Conservation (phyloP, 2,797 vertebrate genomes). For the Hydrolagus colliei region DNA sequence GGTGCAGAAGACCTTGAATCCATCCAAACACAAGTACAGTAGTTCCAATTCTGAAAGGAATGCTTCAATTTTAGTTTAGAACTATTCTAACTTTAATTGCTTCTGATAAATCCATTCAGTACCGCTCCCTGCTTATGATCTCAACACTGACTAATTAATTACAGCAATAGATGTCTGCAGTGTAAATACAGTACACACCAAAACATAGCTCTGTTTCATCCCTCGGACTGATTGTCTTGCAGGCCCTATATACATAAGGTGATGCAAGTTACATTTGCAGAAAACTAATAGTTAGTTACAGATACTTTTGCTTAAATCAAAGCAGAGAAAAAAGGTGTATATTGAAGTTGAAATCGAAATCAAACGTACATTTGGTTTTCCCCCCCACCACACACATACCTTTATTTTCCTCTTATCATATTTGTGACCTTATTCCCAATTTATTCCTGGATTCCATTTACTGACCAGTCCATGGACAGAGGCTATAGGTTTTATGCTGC, state of each 20-base stretch:
- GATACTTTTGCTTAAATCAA: not conserved
- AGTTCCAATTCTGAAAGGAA: conserved; percentile 32
- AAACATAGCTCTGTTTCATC: not conserved
- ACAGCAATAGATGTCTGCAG: no score
- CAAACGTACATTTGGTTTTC: not conserved
- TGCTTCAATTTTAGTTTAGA: no score
- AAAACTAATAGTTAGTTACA: not conserved
- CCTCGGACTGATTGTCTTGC: not conserved
- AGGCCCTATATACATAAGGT: not conserved
- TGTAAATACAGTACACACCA: no score
- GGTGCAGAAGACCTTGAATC: conserved; percentile 25
- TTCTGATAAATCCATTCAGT: not conserved
- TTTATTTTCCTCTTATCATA: not conserved
- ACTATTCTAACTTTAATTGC: not conserved
- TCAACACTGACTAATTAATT: no score
- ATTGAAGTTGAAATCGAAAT: not conserved
- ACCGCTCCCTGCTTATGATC: not conserved
- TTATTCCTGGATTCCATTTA: not conserved
- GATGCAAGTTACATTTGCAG: not conserved
- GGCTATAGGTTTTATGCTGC: no score
- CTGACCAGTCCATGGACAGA: no score
- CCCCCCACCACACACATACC: no score
- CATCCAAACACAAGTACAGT: conserved; percentile 33
- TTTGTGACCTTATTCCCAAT: not conserved
- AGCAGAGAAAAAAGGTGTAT: not conserved